A percentile compares a stretch with the other conserved stretches of the same genome.
Conservation (phyloP, 2,113 vertebrate species). For the Oxygymnocypris stewartii region DNA sequence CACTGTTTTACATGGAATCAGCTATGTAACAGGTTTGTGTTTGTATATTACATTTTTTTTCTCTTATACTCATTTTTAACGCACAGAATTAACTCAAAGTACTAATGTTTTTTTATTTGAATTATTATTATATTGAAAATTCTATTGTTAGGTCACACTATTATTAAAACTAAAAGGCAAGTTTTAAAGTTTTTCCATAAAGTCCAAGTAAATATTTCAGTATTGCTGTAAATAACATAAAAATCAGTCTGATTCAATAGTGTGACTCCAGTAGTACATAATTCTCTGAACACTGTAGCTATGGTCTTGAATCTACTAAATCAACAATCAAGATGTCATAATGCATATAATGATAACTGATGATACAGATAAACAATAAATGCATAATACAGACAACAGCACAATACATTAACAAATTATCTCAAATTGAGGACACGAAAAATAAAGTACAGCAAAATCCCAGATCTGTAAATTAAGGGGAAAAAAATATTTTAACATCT, state of each 20-base stretch:
- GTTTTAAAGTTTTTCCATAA: too few species aligned
- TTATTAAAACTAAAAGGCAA: not conserved
- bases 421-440: not conserved
- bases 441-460: not conserved
- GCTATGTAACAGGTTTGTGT: conserved; percentile 64
- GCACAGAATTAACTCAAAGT: too few species aligned
- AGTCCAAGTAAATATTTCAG: too few species aligned
- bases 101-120: too few species aligned
- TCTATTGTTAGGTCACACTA: not conserved
- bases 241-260: too few species aligned
- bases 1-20: conserved; percentile 67
- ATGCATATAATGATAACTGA: not conserved
- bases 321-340: not conserved
- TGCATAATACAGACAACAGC: too few species aligned
- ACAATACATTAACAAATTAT: too few species aligned
- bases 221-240: too few species aligned
- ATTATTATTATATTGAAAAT: not conserved
- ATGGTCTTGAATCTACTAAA: not conserved
- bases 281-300: not conserved
- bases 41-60: not conserved
- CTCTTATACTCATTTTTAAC: not conserved
- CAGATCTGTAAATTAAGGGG: not conserved
- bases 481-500: too few species aligned
- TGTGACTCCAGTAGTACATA: too few species aligned
- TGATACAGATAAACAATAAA: not conserved